Conservation (phyloP, 2,113 vertebrate species). For the Entosphenus tridentatus region DNA sequence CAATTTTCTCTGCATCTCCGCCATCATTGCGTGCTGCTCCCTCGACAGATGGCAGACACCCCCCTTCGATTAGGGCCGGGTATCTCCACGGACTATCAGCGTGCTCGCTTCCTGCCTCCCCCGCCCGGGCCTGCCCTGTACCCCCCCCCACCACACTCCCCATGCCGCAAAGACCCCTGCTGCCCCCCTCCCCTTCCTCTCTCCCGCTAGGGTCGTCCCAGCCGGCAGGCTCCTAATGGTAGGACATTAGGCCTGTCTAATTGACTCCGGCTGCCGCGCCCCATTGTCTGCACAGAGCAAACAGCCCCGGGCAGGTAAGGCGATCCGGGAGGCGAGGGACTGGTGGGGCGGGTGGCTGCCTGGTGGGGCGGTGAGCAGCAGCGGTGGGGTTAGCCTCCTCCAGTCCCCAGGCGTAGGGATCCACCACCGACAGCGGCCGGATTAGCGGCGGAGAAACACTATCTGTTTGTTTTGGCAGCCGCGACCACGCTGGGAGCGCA, state of each 20-base stretch:
- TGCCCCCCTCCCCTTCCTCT: too few species aligned
- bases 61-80: too few species aligned
- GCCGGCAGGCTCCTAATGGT: conserved; percentile 3
- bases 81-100: too few species aligned
- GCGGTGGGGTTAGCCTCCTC: neutral
- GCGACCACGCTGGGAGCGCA: conserved; percentile 1
- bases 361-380: conserved; percentile 1
- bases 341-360: conserved; percentile 4
- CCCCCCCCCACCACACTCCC: too few species aligned
- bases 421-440: neutral
- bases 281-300: conserved; percentile 4
- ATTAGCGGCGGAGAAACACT: conserved; percentile 6
- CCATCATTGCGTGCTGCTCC: too few species aligned
- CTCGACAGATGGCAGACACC: too few species aligned
- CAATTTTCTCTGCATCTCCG: too few species aligned
- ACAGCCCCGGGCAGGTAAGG: conserved; percentile 5
- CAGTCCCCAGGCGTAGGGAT: too few species aligned
- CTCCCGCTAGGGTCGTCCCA: too few species aligned
- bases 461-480: conserved; percentile 7
- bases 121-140: too few species aligned
- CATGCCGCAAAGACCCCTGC: too few species aligned
- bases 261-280: conserved; percentile 3
- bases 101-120: too few species aligned
- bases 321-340: neutral
- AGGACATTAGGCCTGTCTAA: conserved; percentile 1